These are phyloP conservation scores for Gerosis bhagava DNA, from an alignment of 2,888 invertebrate species.

Conservation along the genomic window DNA sequence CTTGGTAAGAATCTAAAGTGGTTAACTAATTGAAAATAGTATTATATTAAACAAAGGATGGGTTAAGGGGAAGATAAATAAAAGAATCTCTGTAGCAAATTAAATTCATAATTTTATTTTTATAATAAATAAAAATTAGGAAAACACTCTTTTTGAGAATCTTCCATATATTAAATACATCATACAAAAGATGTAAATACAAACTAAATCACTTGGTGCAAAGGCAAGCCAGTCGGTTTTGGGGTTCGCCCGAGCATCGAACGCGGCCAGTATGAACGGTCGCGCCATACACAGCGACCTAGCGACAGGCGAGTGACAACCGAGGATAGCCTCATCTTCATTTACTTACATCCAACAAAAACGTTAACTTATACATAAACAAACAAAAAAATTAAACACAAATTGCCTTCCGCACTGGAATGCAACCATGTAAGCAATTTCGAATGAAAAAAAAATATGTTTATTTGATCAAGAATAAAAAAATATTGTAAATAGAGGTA, in stretches of 20 bases:
- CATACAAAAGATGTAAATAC: conserved; percentile 81
- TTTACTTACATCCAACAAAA: conserved; percentile 68
- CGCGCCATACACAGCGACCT: conserved; percentile 47
- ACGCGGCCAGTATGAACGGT: conserved; percentile 50
- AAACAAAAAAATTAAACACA: no score
- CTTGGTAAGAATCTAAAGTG: no score
- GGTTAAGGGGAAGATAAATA: conserved; percentile 29
- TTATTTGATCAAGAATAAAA: conserved; percentile 78
- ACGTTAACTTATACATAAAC: conserved; percentile 64
- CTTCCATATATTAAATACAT: conserved; percentile 79
- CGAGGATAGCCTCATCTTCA: conserved; percentile 76
- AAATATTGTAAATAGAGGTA: conserved; percentile 75
- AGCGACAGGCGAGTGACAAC: conserved; percentile 75
- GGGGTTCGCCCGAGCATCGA: conserved; percentile 50
- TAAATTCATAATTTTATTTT: conserved; percentile 82
- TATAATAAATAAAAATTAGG: conserved; percentile 80
- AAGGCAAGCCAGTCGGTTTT: conserved; percentile 80
- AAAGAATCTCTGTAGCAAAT: conserved; percentile 63
- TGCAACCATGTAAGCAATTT: conserved; percentile 68
- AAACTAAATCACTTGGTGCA: conserved; percentile 83
- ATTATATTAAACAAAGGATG: no score
- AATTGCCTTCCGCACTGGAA: conserved; percentile 65
- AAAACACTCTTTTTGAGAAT: conserved; percentile 76
- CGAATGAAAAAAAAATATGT: conserved; percentile 62
- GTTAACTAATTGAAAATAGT: no score